Conservation (phyloP, 64 coral and sea anemone species). For the Platygyra sinensis region DNA sequence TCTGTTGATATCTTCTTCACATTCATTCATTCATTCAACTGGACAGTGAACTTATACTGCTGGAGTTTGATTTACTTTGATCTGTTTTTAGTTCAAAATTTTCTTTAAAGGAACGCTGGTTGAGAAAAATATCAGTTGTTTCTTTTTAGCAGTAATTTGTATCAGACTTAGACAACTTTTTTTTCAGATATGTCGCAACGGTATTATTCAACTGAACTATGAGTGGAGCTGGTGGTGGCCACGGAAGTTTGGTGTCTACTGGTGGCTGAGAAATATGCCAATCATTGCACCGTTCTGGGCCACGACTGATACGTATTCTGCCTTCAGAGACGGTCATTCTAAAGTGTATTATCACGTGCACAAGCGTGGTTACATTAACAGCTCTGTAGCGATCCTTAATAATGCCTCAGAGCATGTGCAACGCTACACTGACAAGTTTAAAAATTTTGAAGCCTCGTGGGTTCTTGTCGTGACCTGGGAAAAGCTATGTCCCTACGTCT, state of each 20-base stretch:
- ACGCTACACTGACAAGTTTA: constrained; percentile 7
- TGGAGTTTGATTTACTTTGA: too few relatives aligned
- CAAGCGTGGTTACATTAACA: neutral
- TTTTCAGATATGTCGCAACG: constrained; percentile 44
- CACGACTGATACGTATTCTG: neutral
- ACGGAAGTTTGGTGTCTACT: constrained; percentile 21
- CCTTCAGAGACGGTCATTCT: constrained; percentile 6
- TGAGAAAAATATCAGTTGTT: too few relatives aligned
- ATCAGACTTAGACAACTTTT: too few relatives aligned
- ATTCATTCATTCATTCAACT: too few relatives aligned
- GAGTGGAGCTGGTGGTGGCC: constrained; percentile 1
- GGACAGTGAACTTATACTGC: too few relatives aligned
- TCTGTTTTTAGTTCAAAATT: too few relatives aligned
- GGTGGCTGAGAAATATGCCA: neutral
- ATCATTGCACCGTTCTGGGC: constrained; percentile 54
- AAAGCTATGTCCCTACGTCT: constrained; percentile 1
- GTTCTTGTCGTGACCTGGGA: constrained; percentile 47
- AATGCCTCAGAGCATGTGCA: constrained; percentile 23
- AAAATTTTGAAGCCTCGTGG: constrained; percentile 35
- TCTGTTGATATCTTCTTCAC: too few relatives aligned
- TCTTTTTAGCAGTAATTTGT: too few relatives aligned
- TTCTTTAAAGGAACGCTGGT: too few relatives aligned
- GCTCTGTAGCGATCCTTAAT: neutral
- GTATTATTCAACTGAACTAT: constrained; percentile 36
- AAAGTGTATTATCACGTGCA: constrained; percentile 49